Percentiles rank a stretch among this genome's conserved stretches.
Conservation (phyloP, 1,140 invertebrate genomes). For the Glossosoma conforme region DNA sequence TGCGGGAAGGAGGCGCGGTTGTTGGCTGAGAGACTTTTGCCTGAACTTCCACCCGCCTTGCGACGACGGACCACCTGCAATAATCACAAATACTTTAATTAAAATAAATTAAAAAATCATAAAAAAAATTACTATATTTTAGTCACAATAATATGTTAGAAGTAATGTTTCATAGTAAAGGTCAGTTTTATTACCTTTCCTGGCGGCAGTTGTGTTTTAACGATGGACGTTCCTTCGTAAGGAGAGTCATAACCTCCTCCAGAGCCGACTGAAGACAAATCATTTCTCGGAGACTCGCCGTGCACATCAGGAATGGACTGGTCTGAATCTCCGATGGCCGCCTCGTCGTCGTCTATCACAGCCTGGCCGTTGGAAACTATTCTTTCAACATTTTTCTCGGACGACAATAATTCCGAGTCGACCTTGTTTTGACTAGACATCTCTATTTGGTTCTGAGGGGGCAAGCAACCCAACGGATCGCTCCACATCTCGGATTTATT, state of each 20-base stretch:
- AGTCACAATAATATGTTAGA: constrained; percentile 1
- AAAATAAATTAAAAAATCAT: constrained; percentile 1
- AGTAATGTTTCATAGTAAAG: constrained; percentile 3
- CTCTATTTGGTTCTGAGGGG: constrained; percentile 38
- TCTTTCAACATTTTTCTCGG: constrained; percentile 1
- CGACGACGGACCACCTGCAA: constrained; percentile 47
- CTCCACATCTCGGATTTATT: constrained; percentile 33
- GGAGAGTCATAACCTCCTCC: constrained; percentile 42
- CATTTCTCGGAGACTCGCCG: constrained; percentile 36
- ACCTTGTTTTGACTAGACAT: constrained; percentile 37
- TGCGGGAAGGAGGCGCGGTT: constrained; percentile 60
- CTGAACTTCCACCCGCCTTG: constrained; percentile 34
- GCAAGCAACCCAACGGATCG: constrained; percentile 44
- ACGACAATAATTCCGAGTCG: constrained; percentile 23
- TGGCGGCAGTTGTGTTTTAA: constrained; percentile 61
- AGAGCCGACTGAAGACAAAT: constrained; percentile 39
- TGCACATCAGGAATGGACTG: constrained; percentile 50
- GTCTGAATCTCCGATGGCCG: constrained; percentile 51
- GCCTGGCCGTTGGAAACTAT: constrained; percentile 22
- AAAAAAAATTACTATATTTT: neutral
- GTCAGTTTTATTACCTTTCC: constrained; percentile 52
- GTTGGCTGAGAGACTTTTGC: constrained; percentile 20
- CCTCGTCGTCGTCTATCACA: constrained; percentile 41
- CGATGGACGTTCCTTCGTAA: constrained; percentile 53
- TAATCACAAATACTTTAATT: neutral